Evolutionary conservation across 2,797 vertebrate species (phyloP).

Genomic region (Neopelma chrysocephalum): DNA sequence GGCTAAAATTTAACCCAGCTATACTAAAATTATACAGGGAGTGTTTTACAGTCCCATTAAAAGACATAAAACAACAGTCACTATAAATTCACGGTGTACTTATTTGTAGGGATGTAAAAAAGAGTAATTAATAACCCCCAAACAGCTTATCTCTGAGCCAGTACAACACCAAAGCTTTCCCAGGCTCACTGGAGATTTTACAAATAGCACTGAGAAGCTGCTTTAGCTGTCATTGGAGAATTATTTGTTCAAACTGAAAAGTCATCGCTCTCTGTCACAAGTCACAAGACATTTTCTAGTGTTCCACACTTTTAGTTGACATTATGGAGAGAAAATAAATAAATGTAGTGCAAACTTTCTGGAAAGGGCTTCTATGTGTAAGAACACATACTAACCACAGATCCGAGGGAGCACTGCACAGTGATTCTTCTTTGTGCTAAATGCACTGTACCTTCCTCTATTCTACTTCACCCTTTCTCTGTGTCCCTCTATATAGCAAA

Average conservation of each 20-base stretch:
- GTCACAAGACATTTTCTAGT: constrained; percentile 13
- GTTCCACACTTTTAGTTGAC: constrained; percentile 9
- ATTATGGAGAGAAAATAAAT: constrained; percentile 26
- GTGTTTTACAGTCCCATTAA: constrained; percentile 61
- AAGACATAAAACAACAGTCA: constrained; percentile 41
- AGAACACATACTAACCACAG: neutral
- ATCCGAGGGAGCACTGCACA: neutral
- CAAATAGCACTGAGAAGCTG: constrained; percentile 6
- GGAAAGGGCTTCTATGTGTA: neutral
- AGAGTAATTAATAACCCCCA: constrained; percentile 48
- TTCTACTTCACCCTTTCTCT: neutral
- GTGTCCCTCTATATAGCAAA: neutral
- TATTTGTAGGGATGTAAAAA: constrained; percentile 59
- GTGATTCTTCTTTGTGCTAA: neutral
- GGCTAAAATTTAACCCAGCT: constrained; percentile 56
- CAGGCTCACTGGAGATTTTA: neutral
- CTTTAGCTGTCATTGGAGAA: constrained; percentile 27
- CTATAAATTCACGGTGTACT: constrained; percentile 45
- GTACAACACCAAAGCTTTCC: constrained; percentile 29
- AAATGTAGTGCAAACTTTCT: neutral
- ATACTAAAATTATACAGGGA: constrained; percentile 58
- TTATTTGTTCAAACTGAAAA: constrained; percentile 41
- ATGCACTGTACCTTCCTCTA: neutral
- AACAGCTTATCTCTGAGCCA: constrained; percentile 44
- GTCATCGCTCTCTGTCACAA: constrained; percentile 44